phyloP scores from a whole-genome alignment of 2,797 vertebrate genomes.

The Leucoraja ocellata region DNA sequence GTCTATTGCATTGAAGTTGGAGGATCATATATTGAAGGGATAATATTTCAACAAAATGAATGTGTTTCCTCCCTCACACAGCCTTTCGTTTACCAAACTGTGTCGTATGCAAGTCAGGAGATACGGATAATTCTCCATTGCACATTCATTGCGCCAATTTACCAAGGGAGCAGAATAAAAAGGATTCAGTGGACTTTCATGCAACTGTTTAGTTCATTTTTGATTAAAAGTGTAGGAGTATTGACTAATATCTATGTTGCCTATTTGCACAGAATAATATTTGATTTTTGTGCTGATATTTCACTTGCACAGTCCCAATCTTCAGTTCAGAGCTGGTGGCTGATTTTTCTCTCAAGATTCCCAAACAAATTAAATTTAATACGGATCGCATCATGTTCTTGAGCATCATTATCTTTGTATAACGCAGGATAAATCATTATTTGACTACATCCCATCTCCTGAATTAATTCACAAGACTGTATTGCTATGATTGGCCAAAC shows the following conservation, averaged over 20 bases:
- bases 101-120: too few relatives aligned
- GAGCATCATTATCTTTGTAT: background rate
- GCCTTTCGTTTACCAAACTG: background rate
- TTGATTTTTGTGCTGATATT: background rate
- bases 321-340: background rate
- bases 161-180: background rate
- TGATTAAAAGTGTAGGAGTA: background rate
- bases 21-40: background rate
- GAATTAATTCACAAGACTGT: background rate
- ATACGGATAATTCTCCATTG: too few relatives aligned
- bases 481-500: background rate
- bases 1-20: background rate
- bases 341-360: background rate
- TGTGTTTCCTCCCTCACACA: background rate
- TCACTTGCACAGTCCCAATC: background rate
- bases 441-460: background rate
- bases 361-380: background rate
- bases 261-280: background rate
- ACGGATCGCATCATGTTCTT: background rate
- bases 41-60: background rate
- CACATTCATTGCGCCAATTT: background rate
- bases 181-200: background rate
- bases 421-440: too few relatives aligned
- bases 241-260: background rate
- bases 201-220: background rate